These are phyloP conservation scores for Eptatretus atami DNA, from an alignment of 2,797 vertebrate genomes.

Conservation along the genomic window DNA sequence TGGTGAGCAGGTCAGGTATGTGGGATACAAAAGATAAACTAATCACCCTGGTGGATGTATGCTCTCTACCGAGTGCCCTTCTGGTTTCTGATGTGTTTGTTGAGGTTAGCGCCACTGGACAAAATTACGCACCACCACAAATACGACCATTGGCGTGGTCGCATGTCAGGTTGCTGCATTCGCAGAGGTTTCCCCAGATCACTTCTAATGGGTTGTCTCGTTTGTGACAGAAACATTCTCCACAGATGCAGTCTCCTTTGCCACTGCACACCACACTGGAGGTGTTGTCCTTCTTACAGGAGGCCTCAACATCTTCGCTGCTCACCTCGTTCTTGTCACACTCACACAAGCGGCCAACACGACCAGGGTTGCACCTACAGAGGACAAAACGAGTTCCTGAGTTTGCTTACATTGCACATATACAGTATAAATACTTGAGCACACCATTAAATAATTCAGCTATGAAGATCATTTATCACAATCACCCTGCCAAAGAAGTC, in stretches of 20 bases:
- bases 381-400: not conserved
- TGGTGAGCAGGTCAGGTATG: too few species aligned
- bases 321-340: conserved; percentile 1
- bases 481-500: not conserved
- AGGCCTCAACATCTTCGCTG: not conserved
- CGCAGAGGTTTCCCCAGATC: conserved; percentile 9
- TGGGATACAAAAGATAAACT: too few species aligned
- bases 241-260: conserved; percentile 10
- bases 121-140: conserved; percentile 9
- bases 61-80: too few species aligned
- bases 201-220: conserved; percentile 8
- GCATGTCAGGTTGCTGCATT: conserved; percentile 11
- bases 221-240: conserved; percentile 10
- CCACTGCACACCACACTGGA: conserved; percentile 9
- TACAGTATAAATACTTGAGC: too few species aligned
- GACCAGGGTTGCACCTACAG: conserved; percentile 9
- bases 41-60: too few species aligned
- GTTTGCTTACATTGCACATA: not conserved
- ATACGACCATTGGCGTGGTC: conserved; percentile 9
- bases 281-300: conserved; percentile 8
- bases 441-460: too few species aligned
- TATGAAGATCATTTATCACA: too few species aligned
- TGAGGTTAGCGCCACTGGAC: too few species aligned
- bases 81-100: too few species aligned
- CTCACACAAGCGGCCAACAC: conserved; percentile 9